These are phyloP conservation scores for Clitarchus hookeri DNA, from an alignment of 2,888 invertebrate species.

Conservation along the genomic window DNA sequence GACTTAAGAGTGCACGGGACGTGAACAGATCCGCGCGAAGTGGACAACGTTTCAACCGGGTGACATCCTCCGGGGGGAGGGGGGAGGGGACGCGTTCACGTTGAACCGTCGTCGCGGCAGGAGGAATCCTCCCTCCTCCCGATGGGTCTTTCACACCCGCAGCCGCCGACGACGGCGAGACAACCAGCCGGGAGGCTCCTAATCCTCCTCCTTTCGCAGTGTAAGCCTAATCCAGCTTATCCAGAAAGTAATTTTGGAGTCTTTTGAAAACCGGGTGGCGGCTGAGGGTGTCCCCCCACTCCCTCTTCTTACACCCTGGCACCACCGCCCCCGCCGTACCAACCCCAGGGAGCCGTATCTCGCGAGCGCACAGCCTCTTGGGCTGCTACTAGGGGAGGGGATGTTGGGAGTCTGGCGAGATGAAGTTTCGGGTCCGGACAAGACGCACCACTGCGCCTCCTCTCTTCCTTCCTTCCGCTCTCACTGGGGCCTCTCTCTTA, in stretches of 20 bases:
- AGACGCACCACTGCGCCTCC: neutral
- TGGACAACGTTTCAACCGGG: no score
- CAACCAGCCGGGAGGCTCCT: slow-evolving; percentile 23
- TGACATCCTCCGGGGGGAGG: no score
- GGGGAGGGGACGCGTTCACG: no score
- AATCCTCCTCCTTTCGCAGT: slow-evolving; percentile 40
- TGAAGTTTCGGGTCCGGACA: slow-evolving; percentile 20
- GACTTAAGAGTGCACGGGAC: no score
- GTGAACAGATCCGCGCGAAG: no score
- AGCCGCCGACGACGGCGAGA: neutral
- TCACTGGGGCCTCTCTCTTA: neutral
- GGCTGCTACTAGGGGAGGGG: neutral
- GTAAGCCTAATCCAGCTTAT: slow-evolving; percentile 48
- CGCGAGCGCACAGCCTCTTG: neutral
- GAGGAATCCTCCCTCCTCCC: neutral
- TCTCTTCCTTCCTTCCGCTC: neutral
- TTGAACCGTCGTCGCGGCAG: no score
- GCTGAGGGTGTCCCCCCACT: neutral
- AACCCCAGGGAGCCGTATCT: neutral
- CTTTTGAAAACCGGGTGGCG: slow-evolving; percentile 45
- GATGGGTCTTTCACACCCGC: neutral
- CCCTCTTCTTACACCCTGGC: neutral
- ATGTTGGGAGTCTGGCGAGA: neutral
- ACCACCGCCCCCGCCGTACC: neutral
- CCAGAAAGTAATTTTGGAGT: slow-evolving; percentile 50